Conservation (phyloP, 2,113 vertebrate genomes). For the Sapajus apella region DNA sequence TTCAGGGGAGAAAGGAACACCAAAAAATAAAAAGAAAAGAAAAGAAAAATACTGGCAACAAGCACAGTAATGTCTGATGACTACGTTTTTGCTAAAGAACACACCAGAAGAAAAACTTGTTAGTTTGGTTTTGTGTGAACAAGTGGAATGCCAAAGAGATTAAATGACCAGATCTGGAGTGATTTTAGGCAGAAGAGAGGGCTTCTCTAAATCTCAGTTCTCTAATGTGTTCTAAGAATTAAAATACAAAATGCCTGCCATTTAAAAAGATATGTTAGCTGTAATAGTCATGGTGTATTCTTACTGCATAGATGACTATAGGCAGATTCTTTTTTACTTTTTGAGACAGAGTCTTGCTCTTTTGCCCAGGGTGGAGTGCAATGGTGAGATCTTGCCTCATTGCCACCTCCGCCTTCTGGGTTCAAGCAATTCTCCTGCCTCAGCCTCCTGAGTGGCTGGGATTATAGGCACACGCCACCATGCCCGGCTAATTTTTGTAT, state of each 20-base stretch:
- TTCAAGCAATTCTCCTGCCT: no score
- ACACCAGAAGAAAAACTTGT: background rate
- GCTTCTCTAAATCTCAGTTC: background rate
- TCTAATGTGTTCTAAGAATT: background rate
- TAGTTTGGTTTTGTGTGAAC: background rate
- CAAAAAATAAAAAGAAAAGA: background rate
- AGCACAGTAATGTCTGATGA: background rate
- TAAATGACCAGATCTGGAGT: background rate
- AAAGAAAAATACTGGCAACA: no score
- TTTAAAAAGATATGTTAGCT: background rate
- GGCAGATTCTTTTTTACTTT: background rate
- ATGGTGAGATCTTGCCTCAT: no score
- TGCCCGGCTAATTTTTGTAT: no score
- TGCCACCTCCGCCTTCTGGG: no score
- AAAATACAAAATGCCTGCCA: background rate
- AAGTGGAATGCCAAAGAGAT: background rate
- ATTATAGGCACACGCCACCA: no score
- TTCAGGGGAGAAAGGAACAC: background rate
- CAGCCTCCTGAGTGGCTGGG: no score
- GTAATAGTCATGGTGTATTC: background rate
- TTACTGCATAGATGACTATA: background rate
- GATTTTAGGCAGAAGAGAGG: background rate
- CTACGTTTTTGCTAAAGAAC: background rate
- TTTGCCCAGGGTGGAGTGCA: no score
- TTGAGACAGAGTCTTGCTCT: no score